phyloP scores from a whole-genome alignment of 2,888 invertebrate genomes.

The Cataglyphis altisquamis region DNA sequence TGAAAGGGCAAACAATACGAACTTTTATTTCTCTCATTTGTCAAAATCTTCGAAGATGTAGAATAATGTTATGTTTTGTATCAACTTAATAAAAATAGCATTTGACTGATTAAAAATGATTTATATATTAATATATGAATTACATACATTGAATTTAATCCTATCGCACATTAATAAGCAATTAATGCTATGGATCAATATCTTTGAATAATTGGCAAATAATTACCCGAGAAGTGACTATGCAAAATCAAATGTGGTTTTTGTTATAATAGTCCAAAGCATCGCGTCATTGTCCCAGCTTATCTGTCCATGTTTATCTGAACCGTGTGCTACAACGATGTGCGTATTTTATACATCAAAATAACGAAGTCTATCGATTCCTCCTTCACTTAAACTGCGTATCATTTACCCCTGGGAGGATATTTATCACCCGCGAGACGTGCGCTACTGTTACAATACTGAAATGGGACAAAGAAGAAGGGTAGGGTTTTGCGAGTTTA shows the following conservation, averaged over 20 bases:
- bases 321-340: background rate
- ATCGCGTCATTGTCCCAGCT: background rate
- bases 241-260: background rate
- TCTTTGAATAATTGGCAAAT: background rate
- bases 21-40: too few relatives aligned
- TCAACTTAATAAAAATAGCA: background rate
- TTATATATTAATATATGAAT: too few relatives aligned
- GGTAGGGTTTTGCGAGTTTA: background rate
- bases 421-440: constrained; percentile 24
- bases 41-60: background rate
- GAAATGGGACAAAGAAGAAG: background rate
- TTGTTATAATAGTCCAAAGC: background rate
- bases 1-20: too few relatives aligned
- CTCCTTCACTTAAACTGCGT: background rate
- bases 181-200: background rate
- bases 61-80: background rate
- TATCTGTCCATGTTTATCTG: background rate
- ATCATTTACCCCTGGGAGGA: background rate
- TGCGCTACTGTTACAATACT: background rate
- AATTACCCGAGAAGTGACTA: background rate
- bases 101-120: background rate
- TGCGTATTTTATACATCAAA: background rate
- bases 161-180: background rate
- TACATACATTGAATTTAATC: background rate
- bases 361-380: constrained; percentile 17